Evolutionary conservation across 2,888 invertebrate genomes (phyloP).

Genomic region (Periphyllus acericola): DNA sequence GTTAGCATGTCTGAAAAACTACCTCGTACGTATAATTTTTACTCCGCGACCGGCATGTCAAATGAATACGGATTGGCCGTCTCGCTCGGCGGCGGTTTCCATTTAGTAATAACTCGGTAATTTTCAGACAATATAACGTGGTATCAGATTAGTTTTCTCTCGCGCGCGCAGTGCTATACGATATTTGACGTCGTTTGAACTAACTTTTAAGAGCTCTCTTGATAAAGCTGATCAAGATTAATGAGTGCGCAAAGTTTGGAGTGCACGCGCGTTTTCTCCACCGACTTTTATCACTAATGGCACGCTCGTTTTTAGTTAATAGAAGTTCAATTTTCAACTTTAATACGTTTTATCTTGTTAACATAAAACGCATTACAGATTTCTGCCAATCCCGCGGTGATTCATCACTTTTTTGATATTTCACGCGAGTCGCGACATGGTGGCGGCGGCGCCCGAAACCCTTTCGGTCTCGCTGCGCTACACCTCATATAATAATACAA

Average conservation of each 20-base stretch:
- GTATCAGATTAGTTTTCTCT: constrained; percentile 22
- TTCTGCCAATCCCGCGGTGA: constrained; percentile 2
- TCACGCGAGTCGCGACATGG: not conserved
- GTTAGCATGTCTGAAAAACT: too few relatives aligned
- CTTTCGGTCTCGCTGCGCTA: not conserved
- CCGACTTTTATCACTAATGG: constrained; percentile 48
- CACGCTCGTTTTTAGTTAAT: constrained; percentile 14
- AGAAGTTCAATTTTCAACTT: constrained; percentile 42
- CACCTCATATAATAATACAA: too few relatives aligned
- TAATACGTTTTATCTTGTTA: constrained; percentile 35
- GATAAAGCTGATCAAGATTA: constrained; percentile 45
- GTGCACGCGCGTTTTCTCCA: not conserved
- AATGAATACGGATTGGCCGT: not conserved
- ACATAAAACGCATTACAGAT: constrained; percentile 36
- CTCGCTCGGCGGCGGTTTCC: not conserved
- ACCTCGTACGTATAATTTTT: too few relatives aligned
- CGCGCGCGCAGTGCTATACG: not conserved
- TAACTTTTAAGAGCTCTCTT: constrained; percentile 46
- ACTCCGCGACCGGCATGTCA: not conserved
- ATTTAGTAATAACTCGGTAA: not conserved
- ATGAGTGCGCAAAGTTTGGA: constrained; percentile 39
- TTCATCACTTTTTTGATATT: constrained; percentile 22
- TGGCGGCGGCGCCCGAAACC: not conserved
- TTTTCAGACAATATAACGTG: constrained; percentile 15
- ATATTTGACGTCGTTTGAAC: constrained; percentile 22